A percentile compares a stretch with the other conserved stretches of the same genome.
Conservation (phyloP, 2,888 invertebrate species). For the Eudemis profundana region DNA sequence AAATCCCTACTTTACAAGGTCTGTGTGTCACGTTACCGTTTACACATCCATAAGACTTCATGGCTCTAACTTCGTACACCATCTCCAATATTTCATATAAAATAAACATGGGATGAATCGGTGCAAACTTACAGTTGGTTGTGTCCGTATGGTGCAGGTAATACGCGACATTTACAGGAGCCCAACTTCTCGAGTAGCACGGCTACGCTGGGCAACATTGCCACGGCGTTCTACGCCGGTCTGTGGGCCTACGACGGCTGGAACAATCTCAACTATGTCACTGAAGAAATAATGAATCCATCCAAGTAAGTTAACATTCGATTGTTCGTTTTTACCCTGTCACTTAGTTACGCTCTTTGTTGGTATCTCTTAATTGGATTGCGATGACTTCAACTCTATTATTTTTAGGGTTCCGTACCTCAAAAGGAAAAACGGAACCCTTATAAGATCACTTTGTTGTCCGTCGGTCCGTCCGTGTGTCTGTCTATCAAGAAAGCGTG, state of each 20-base stretch:
- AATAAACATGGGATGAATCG: constrained; percentile 65
- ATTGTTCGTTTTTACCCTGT: constrained; percentile 9
- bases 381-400: constrained; percentile 4
- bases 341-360: constrained; percentile 14
- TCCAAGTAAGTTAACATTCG: constrained; percentile 92
- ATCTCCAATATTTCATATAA: constrained; percentile 35
- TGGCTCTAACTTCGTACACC: background rate
- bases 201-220: constrained; percentile 92
- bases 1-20: background rate
- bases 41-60: constrained; percentile 14
- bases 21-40: background rate
- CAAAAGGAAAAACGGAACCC: too few species aligned
- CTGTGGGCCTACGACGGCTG: constrained; percentile 98
- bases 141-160: constrained; percentile 88
- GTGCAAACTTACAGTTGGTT: constrained; percentile 78
- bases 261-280: constrained; percentile 99
- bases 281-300: constrained; percentile 99
- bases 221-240: constrained; percentile 97
- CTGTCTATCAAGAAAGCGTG: too few species aligned
- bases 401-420: too few species aligned
- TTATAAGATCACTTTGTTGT: too few species aligned
- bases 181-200: constrained; percentile 90
- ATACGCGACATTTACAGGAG: constrained; percentile 93
- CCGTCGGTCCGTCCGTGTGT: too few species aligned
- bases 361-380: constrained; percentile 26